phyloP scores from a whole-genome alignment of 2,113 vertebrate species.

The Silurus glanis region DNA sequence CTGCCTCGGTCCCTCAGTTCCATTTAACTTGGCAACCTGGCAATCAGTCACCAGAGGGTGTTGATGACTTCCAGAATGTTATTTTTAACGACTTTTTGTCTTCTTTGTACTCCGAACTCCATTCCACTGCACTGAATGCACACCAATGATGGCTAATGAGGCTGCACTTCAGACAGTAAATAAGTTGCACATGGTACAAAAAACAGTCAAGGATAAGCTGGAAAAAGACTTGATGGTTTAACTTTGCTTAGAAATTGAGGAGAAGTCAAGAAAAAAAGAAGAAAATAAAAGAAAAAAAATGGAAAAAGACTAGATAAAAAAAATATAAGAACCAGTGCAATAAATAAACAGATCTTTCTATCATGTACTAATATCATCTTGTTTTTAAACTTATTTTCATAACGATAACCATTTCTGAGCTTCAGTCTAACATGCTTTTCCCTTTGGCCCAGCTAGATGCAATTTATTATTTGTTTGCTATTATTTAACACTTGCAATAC shows the following conservation, averaged over 20 bases:
- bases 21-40: slow-evolving; percentile 12
- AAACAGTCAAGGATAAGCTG: neutral
- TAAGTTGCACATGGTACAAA: slow-evolving; percentile 5
- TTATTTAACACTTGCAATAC: neutral
- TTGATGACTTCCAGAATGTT: slow-evolving; percentile 8
- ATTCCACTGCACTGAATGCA: neutral
- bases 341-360: too few relatives aligned
- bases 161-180: slow-evolving; percentile 1
- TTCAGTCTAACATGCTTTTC: neutral
- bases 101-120: neutral
- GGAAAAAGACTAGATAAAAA: neutral
- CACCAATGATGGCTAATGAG: neutral
- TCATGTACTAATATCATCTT: neutral
- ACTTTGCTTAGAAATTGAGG: neutral
- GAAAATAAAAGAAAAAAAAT: neutral
- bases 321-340: neutral
- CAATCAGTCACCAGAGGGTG: slow-evolving; percentile 31
- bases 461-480: neutral
- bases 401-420: neutral
- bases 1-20: neutral
- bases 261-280: neutral
- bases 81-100: neutral
- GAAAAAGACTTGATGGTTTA: neutral
- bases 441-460: neutral
- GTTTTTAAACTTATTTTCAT: neutral